Evolutionary conservation across 2,888 invertebrate species (phyloP).

Genomic region (Liposcelis brunnea): DNA sequence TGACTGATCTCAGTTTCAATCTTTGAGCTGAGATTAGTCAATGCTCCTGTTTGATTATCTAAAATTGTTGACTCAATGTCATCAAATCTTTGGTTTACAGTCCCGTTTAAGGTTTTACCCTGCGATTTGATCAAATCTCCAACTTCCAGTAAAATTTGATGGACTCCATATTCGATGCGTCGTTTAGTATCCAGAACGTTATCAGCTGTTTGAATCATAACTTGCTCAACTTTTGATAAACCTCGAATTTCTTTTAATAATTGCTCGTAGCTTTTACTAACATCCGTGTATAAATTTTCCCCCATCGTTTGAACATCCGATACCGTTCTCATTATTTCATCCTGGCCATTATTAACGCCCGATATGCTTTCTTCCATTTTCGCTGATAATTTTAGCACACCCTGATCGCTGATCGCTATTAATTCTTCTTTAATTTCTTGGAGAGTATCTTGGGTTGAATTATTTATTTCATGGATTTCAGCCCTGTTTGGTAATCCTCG

Average conservation of each 20-base stretch:
- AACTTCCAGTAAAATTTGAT: slow-evolving; percentile 61
- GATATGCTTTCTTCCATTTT: slow-evolving; percentile 37
- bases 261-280: slow-evolving; percentile 35
- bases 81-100: slow-evolving; percentile 50
- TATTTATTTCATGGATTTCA: slow-evolving; percentile 38
- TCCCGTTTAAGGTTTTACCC: slow-evolving; percentile 43
- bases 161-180: slow-evolving; percentile 66
- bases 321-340: slow-evolving; percentile 39
- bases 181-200: slow-evolving; percentile 69
- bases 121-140: slow-evolving; percentile 48
- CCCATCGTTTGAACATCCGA: slow-evolving; percentile 37
- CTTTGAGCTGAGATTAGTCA: slow-evolving; percentile 55
- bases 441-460: slow-evolving; percentile 41
- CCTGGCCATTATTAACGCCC: slow-evolving; percentile 30
- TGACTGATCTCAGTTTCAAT: slow-evolving; percentile 67
- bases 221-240: slow-evolving; percentile 54
- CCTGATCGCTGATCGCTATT: slow-evolving; percentile 22
- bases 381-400: slow-evolving; percentile 29
- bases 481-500: slow-evolving; percentile 28
- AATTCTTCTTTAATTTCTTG: slow-evolving; percentile 34
- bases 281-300: slow-evolving; percentile 36
- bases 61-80: slow-evolving; percentile 49
- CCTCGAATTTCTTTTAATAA: slow-evolving; percentile 37
- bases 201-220: slow-evolving; percentile 67
- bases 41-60: slow-evolving; percentile 50